These are phyloP conservation scores for Azorinus chamasolen DNA, from an alignment of 2,888 invertebrate genomes.

Conservation along the genomic window DNA sequence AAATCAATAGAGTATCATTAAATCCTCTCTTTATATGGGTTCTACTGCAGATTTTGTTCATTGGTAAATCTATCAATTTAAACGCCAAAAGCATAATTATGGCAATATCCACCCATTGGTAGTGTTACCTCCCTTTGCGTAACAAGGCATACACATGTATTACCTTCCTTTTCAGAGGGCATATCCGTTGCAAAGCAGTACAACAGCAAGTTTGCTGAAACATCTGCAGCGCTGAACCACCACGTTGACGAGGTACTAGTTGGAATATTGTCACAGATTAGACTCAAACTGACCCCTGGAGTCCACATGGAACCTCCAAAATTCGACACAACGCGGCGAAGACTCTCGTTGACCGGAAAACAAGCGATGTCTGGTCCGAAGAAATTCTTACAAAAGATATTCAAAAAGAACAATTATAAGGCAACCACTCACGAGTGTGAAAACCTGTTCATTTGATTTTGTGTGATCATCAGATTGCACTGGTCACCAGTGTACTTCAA, in stretches of 20 bases:
- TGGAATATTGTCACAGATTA: conserved; percentile 95
- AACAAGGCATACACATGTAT: too few relatives aligned
- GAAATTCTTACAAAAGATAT: conserved; percentile 64
- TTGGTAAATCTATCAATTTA: too few relatives aligned
- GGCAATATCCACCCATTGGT: too few relatives aligned
- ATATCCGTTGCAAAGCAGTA: conserved; percentile 83
- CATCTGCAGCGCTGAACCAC: conserved; percentile 98
- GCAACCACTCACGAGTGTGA: conserved; percentile 51
- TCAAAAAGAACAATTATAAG: conserved; percentile 65
- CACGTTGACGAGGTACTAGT: conserved; percentile 98
- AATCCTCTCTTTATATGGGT: too few relatives aligned
- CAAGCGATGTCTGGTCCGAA: conserved; percentile 63
- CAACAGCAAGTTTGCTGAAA: conserved; percentile 96
- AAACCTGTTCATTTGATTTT: conserved; percentile 39
- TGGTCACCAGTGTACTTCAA: too few relatives aligned
- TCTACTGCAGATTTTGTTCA: too few relatives aligned
- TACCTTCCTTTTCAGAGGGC: conserved; percentile 37
- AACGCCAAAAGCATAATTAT: too few relatives aligned
- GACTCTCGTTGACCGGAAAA: conserved; percentile 51
- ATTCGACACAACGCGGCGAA: conserved; percentile 37
- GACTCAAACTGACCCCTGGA: conserved; percentile 89
- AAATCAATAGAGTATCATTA: too few relatives aligned
- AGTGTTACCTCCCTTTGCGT: too few relatives aligned
- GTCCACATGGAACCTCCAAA: conserved; percentile 54
- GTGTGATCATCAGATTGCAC: too few relatives aligned